A percentile compares a stretch with the other conserved stretches of the same genome.
Evolutionary conservation across 2,797 vertebrate genomes (phyloP).

Genomic region (Neopelma chrysocephalum): DNA sequence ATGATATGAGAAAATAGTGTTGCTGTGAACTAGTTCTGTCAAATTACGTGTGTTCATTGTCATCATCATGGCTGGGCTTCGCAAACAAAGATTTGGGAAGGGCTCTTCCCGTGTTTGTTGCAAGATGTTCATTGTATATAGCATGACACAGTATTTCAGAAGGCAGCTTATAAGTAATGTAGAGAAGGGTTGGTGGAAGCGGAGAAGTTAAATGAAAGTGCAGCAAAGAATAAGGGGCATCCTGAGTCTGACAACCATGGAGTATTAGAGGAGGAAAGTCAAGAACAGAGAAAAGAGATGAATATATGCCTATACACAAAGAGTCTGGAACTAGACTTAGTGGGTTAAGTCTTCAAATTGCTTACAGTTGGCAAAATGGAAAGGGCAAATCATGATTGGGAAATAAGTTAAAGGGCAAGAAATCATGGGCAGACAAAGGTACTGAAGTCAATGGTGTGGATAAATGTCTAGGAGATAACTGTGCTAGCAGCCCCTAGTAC

Average conservation of each 20-base stretch:
- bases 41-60: not conserved
- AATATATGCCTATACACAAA: not conserved
- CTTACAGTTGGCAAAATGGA: not conserved
- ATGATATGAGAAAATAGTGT: not conserved
- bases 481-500: not conserved
- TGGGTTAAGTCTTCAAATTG: not conserved
- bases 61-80: too few species aligned
- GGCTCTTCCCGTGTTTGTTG: too few species aligned
- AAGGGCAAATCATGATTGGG: not conserved
- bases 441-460: not conserved
- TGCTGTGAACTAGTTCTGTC: not conserved
- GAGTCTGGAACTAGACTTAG: not conserved
- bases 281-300: not conserved
- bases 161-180: not conserved
- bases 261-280: not conserved
- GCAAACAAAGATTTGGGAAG: too few species aligned
- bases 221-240: not conserved
- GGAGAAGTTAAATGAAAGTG: not conserved
- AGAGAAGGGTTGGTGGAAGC: not conserved
- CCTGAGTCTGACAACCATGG: not conserved
- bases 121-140: not conserved
- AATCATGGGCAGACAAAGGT: rapidly evolving
- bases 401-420: not conserved
- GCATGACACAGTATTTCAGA: not conserved
- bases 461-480: not conserved